Evolutionary conservation across 2,797 vertebrate genomes (phyloP).

Genomic region (Leucoraja ocellata): DNA sequence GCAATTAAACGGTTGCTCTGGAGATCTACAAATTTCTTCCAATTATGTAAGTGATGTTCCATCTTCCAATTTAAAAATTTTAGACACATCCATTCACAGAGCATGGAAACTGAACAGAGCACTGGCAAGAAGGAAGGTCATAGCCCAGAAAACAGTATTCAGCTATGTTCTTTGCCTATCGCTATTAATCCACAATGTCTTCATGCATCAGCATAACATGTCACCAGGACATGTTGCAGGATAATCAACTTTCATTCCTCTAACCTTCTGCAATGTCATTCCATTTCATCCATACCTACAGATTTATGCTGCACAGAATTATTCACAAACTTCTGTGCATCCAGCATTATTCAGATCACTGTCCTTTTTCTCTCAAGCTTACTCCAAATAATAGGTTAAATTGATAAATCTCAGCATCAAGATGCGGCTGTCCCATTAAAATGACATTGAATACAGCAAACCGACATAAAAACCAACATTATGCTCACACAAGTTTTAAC

Average conservation of each 20-base stretch:
- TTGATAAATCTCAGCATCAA: background rate
- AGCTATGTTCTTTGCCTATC: background rate
- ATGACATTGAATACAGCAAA: background rate
- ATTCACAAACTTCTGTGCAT: background rate
- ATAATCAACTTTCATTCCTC: background rate
- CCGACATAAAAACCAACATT: background rate
- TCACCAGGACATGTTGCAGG: background rate
- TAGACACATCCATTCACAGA: background rate
- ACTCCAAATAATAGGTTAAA: conserved; percentile 16
- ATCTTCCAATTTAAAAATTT: background rate
- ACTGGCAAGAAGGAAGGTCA: background rate
- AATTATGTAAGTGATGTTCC: background rate
- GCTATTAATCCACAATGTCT: background rate
- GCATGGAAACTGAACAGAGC: background rate
- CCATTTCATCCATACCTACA: background rate
- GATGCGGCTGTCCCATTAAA: background rate
- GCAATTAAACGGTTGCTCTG: background rate
- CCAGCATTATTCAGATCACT: background rate
- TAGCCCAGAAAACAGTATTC: background rate
- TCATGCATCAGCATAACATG: background rate
- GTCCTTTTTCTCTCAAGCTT: background rate
- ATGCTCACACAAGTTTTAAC: background rate
- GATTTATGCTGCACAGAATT: background rate
- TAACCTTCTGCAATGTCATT: background rate
- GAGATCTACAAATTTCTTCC: background rate